Conservation (phyloP, 2,888 invertebrate species). For the Chironomus riparius region DNA sequence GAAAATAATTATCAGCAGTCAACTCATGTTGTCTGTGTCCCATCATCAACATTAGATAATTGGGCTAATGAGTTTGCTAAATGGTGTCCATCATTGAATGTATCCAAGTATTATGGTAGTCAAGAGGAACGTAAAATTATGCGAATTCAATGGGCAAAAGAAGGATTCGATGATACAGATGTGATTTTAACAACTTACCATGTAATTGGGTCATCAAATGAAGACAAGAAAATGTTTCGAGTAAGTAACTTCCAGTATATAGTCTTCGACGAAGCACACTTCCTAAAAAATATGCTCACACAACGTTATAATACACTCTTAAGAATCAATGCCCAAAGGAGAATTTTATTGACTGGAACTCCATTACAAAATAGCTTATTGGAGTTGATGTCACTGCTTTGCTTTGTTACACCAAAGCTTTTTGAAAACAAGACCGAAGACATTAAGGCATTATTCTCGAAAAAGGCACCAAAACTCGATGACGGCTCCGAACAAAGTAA, state of each 20-base stretch:
- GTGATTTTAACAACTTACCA: slow-evolving; percentile 74
- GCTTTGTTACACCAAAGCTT: slow-evolving; percentile 94
- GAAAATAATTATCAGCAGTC: slow-evolving; percentile 63
- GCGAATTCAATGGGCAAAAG: slow-evolving; percentile 64
- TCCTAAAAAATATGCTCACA: slow-evolving; percentile 96
- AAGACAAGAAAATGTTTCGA: slow-evolving; percentile 84
- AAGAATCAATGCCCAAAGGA: slow-evolving; percentile 76
- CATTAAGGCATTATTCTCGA: slow-evolving; percentile 78
- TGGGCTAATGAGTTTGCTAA: slow-evolving; percentile 67
- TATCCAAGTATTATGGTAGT: slow-evolving; percentile 83
- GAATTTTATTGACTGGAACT: slow-evolving; percentile 87
- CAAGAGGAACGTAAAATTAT: slow-evolving; percentile 74
- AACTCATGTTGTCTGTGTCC: slow-evolving; percentile 91
- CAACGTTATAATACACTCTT: slow-evolving; percentile 81
- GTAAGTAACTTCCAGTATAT: slow-evolving; percentile 85
- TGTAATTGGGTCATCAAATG: slow-evolving; percentile 59
- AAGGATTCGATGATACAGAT: slow-evolving; percentile 62
- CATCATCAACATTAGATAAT: slow-evolving; percentile 88
- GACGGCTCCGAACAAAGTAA: slow-evolving; percentile 53
- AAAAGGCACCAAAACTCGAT: slow-evolving; percentile 46
- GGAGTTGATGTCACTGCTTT: slow-evolving; percentile 89
- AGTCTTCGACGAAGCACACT: slow-evolving; percentile 94
- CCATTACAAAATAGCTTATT: slow-evolving; percentile 93
- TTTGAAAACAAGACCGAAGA: slow-evolving; percentile 82
- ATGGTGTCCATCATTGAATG: slow-evolving; percentile 70